Percentiles rank a stretch among this genome's conserved stretches.
Evolutionary conservation across 2,888 invertebrate species (phyloP).

Genomic region (Lepeophtheirus nordmannii): DNA sequence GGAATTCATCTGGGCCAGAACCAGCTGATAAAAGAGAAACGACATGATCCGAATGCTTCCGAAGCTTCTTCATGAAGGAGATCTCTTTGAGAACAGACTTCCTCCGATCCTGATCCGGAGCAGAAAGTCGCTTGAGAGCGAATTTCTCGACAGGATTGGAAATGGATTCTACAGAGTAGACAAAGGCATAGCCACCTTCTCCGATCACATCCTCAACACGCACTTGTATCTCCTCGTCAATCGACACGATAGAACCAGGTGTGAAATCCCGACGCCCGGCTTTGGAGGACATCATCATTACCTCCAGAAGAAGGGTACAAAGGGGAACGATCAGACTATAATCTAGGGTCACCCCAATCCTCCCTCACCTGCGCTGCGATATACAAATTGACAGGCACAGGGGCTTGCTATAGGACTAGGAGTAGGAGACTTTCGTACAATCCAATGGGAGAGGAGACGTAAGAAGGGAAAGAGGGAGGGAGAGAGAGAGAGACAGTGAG

Average conservation of each 20-base stretch:
- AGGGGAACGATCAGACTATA: too few species aligned
- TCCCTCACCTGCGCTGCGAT: not conserved
- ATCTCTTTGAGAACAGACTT: slow-evolving; percentile 9
- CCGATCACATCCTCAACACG: slow-evolving; percentile 9
- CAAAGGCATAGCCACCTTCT: slow-evolving; percentile 23
- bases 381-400: not conserved
- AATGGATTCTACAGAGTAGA: slow-evolving; percentile 9
- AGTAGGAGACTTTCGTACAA: not conserved
- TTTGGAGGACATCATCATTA: not conserved
- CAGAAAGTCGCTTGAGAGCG: slow-evolving; percentile 19
- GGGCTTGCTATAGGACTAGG: not conserved
- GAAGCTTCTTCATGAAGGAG: slow-evolving; percentile 9
- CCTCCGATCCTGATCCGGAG: slow-evolving; percentile 4
- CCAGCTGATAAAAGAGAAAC: slow-evolving; percentile 3
- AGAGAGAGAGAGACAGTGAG: too few species aligned
- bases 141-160: not conserved
- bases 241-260: not conserved
- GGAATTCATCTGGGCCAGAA: slow-evolving; percentile 10
- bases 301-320: too few species aligned
- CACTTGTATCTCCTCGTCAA: slow-evolving; percentile 2
- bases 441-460: not conserved
- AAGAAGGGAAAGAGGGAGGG: too few species aligned
- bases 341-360: too few species aligned
- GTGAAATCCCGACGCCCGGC: not conserved
- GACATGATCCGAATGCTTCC: slow-evolving; percentile 1